Evolutionary conservation across 2,113 vertebrate genomes (phyloP), one percentile per base, ranked within the genome.

Genomic region (Anthoscopus minutus): DNA sequence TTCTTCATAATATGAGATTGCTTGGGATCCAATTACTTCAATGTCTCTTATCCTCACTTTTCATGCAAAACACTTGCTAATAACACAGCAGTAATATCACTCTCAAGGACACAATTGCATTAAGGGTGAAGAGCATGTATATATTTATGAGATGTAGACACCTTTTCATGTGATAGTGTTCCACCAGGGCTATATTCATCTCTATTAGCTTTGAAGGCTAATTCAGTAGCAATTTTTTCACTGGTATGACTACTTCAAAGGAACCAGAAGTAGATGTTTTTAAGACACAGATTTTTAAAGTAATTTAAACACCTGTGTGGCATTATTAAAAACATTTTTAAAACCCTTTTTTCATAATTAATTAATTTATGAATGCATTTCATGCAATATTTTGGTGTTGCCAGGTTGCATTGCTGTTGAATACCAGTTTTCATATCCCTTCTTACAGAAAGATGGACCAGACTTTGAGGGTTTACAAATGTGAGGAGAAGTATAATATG

Each of bases 131-230:
- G 84, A 88, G 80, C 51, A 80, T 69, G 54, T 70, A 64, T 82
- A 33, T 92, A 81, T 93, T 89, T 89, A 94, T 96, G 80, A 96
- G 77, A 13, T 65, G 40, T 51, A 94, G 80, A 60, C 30, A 67
- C 12, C 23, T 62, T 85, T 81, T 92, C 83, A 80, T 51, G 61
- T 69, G 44, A 80, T 70, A 84, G 28, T 85, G 73, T 92, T 87
- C 91, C 70, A 93, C 58, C 30, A 94, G 66, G 65, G 48, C 48
- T 87, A 30, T 44, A 81, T 87, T 79, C 22, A 66, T 37, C 82
- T 95, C 80, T 97, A 72, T 89, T 90, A 92, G 35, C 87, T 96
- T 74, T 82, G 73, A 86, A 93, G 91, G 40, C 51, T 93, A 86
- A 88, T 91, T 96, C 70, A 93, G 85, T 40, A 78, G 10, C 53